Conservation (phyloP, 2,113 vertebrate genomes). For the Hucho hucho region DNA sequence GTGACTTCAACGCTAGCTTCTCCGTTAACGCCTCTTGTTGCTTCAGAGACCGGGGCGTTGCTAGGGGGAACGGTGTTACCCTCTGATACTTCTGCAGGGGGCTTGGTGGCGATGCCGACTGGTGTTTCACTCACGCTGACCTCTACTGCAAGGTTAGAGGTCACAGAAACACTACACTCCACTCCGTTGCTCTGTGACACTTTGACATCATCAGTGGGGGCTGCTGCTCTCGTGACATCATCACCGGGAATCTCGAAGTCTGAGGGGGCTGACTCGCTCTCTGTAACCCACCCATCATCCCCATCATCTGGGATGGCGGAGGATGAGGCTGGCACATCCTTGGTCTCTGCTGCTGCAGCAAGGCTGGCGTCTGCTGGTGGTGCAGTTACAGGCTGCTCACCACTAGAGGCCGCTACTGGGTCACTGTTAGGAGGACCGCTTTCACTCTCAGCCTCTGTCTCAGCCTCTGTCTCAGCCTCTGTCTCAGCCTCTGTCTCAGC, state of each 20-base stretch:
- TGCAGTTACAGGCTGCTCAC: neutral
- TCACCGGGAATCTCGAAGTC: too few relatives aligned
- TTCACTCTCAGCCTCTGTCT: neutral
- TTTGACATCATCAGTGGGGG: neutral
- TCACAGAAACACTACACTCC: neutral
- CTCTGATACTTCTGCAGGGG: neutral
- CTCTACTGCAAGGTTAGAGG: neutral
- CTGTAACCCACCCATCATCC: conserved; percentile 15
- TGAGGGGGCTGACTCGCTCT: conserved; percentile 23
- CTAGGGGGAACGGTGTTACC: neutral
- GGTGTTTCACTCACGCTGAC: neutral
- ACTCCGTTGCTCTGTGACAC: neutral
- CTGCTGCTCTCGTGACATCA: too few relatives aligned
- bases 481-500: too few relatives aligned
- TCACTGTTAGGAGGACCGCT: neutral
- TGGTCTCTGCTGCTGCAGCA: neutral
- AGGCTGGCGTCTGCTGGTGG: conserved; percentile 1
- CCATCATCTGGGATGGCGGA: too few relatives aligned
- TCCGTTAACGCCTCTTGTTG: neutral
- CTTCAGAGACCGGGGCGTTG: neutral
- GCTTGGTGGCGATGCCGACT: neutral
- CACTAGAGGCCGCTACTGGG: conserved; percentile 40
- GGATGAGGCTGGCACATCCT: neutral
- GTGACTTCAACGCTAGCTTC: neutral
- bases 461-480: neutral